phyloP scores from a whole-genome alignment of 2,888 invertebrate genomes.

The Hyalella azteca region DNA sequence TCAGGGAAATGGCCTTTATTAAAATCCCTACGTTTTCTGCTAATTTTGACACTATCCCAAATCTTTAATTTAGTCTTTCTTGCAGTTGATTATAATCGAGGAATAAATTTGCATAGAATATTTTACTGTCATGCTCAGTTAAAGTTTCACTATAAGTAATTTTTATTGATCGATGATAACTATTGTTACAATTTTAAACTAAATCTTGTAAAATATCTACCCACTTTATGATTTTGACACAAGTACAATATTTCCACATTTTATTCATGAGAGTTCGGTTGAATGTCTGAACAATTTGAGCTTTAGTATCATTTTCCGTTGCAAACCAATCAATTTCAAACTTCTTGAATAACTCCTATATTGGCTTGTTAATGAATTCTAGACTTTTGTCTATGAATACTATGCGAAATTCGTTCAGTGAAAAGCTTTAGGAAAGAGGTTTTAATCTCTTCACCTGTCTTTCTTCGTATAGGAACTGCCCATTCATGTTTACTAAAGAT shows the following conservation, averaged over 20 bases:
- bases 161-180: neutral
- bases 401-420: neutral
- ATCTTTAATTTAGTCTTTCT: neutral
- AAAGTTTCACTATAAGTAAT: neutral
- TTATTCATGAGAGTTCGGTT: neutral
- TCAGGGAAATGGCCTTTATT: neutral
- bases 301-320: constrained; percentile 32
- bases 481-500: neutral
- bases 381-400: neutral
- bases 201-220: neutral
- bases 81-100: neutral
- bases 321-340: neutral
- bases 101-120: neutral
- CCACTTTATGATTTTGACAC: neutral
- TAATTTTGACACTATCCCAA: neutral
- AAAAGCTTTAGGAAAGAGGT: neutral
- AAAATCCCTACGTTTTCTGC: neutral
- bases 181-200: neutral
- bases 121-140: neutral
- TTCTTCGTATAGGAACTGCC: neutral
- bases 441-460: neutral
- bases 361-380: constrained; percentile 23
- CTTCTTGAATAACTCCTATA: neutral
- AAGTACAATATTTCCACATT: neutral
- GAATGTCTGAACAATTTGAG: constrained; percentile 13